Evolutionary conservation across 2,888 invertebrate species (phyloP), one percentile per base, ranked within the genome.

Genomic region (Graphium colonna): DNA sequence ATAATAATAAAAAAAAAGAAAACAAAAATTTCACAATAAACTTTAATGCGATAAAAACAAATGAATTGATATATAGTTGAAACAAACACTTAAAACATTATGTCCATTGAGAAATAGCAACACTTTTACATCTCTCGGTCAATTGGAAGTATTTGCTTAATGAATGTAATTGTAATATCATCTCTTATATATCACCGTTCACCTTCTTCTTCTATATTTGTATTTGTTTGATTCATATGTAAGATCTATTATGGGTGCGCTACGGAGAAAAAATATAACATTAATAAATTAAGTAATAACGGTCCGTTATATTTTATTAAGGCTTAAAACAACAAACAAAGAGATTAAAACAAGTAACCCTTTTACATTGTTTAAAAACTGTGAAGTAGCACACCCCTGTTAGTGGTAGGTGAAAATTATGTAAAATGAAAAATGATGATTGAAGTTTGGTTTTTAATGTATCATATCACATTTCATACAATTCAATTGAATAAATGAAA

Each of bases 161-260:
- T 36, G 47, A 39, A 36, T 13, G 3, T 56, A 57, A 55, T 39
- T 15, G 51, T 40, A 50, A 54, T 40, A 55, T 56, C 57, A 60
- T 57, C 57, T 51, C 48, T 56, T 57, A 47, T 56, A 64, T 61
- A 51, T 54, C 56, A 58, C 55, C 60, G 63, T 63, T 67, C 64
- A 70, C 60, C 56, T 49, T 79, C 87, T 83, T 79, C 83, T 82
- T 75, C 82, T 78, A 77, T 80, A 84, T 77, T 84, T 87, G 83
- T 77, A 86, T 84, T 78, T 88, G 77, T 83, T 88, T 77, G 77
- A 66, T 62, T 77, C 67, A 75, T 79, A 81, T 63, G 75, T 74
- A 65, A 82, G 71, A 76, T 83, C 84, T 82, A 89, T 76, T 65
- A 78, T 79, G 79, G 87, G 86, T 78, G 88, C 88, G 82, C 88